Evolutionary conservation across 2,113 vertebrate species (phyloP).

Genomic region (Amphilophus citrinellus): DNA sequence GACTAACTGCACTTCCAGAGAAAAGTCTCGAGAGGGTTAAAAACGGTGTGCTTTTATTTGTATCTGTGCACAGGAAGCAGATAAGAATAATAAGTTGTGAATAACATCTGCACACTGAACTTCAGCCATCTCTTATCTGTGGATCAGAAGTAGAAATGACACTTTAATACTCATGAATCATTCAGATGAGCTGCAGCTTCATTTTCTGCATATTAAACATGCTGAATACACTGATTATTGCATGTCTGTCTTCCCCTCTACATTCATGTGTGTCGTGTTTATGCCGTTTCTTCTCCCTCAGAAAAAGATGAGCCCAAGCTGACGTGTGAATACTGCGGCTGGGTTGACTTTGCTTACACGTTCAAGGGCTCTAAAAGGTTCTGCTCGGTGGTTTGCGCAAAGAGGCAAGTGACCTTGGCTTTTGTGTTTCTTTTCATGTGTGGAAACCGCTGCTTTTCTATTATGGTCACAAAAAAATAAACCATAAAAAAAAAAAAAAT

Average conservation of each 20-base stretch:
- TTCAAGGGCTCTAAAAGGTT: conserved; percentile 98
- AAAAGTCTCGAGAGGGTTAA: background rate
- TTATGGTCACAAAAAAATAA: background rate
- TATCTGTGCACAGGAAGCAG: background rate
- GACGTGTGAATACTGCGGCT: conserved; percentile 96
- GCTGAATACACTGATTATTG: background rate
- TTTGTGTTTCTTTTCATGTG: background rate
- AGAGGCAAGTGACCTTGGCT: conserved; percentile 81
- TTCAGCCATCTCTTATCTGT: background rate
- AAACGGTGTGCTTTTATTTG: background rate
- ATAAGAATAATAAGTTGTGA: background rate
- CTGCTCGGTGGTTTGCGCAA: conserved; percentile 96
- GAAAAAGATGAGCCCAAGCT: conserved; percentile 89
- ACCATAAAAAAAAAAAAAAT: background rate
- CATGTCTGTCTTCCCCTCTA: background rate
- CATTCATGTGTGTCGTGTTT: background rate
- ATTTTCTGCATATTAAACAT: background rate
- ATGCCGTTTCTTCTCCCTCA: background rate
- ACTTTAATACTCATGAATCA: background rate
- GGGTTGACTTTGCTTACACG: conserved; percentile 95
- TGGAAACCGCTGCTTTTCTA: background rate
- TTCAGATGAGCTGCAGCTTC: background rate
- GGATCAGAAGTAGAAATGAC: background rate
- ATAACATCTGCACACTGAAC: background rate
- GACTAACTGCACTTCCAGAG: background rate